phyloP scores from a whole-genome alignment of 2,888 invertebrate species.

The Sinohyriopsis cumingii region DNA sequence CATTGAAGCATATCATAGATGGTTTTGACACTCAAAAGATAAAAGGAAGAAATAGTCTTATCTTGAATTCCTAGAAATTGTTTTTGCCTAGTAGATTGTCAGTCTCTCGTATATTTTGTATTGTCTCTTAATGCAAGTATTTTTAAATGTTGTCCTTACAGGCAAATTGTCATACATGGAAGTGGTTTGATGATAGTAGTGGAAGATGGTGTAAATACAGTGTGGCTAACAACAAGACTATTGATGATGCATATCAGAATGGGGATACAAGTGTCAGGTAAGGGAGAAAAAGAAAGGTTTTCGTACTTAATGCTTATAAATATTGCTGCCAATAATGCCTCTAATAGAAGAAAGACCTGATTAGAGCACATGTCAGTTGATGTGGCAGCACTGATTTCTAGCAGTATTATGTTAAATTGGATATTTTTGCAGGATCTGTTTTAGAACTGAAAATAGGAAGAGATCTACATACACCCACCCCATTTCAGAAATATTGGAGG shows the following conservation, averaged over 20 bases:
- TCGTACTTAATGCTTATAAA: no score
- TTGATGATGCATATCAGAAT: conserved; percentile 84
- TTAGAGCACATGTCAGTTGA: not conserved
- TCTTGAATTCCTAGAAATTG: no score
- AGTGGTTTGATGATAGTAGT: conserved; percentile 87
- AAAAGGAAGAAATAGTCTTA: no score
- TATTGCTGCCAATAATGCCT: no score
- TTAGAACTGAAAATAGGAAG: no score
- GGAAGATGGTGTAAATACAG: conserved; percentile 87
- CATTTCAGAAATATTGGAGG: no score
- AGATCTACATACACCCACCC: no score
- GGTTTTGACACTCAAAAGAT: no score
- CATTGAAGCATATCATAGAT: no score
- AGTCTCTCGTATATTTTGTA: not conserved
- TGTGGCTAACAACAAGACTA: conserved; percentile 81
- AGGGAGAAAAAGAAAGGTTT: not conserved
- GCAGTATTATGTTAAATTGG: not conserved
- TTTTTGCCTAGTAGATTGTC: no score
- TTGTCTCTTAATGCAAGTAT: not conserved
- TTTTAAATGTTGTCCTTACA: conserved; percentile 23
- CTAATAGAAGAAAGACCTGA: no score
- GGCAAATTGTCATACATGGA: conserved; percentile 77
- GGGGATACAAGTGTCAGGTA: conserved; percentile 67
- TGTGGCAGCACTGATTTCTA: not conserved
- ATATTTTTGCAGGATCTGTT: not conserved